A percentile compares a stretch with the other conserved stretches of the same genome.
Evolutionary conservation across 2,888 invertebrate species (phyloP).

Genomic region (Clostera curtula): DNA sequence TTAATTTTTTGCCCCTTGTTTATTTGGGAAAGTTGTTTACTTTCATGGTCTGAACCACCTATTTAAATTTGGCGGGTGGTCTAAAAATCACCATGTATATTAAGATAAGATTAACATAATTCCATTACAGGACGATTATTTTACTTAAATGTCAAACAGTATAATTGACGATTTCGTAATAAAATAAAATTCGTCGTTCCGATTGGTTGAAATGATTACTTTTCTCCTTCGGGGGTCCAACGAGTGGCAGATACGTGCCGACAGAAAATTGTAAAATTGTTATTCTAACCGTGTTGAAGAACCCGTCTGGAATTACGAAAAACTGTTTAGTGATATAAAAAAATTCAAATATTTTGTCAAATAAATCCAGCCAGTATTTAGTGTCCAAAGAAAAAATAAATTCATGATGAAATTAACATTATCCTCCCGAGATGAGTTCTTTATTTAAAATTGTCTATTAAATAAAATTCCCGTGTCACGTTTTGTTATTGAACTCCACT

Average conservation of each 20-base stretch:
- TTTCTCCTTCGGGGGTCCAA: conserved; percentile 54
- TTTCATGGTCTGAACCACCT: too few relatives aligned
- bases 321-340: conserved; percentile 61
- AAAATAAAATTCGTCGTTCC: conserved; percentile 56
- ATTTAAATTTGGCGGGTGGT: too few relatives aligned
- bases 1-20: too few relatives aligned
- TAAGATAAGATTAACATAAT: neutral
- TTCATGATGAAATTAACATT: too few relatives aligned
- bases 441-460: too few relatives aligned
- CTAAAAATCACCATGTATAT: neutral
- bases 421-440: too few relatives aligned
- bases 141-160: conserved; percentile 43
- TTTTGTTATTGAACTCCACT: too few relatives aligned
- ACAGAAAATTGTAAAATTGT: conserved; percentile 66
- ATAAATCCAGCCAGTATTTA: too few relatives aligned
- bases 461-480: too few relatives aligned
- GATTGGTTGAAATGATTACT: conserved; percentile 66
- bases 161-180: conserved; percentile 57
- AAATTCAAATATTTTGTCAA: conserved; percentile 49
- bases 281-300: conserved; percentile 64
- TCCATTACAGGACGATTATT: conserved; percentile 22
- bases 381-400: too few relatives aligned
- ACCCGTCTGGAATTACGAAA: conserved; percentile 60
- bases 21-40: too few relatives aligned
- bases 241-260: conserved; percentile 62